A percentile compares a stretch with the other conserved stretches of the same genome.
Evolutionary conservation across 2,113 vertebrate species (phyloP).

Genomic region (Scopus umbretta): DNA sequence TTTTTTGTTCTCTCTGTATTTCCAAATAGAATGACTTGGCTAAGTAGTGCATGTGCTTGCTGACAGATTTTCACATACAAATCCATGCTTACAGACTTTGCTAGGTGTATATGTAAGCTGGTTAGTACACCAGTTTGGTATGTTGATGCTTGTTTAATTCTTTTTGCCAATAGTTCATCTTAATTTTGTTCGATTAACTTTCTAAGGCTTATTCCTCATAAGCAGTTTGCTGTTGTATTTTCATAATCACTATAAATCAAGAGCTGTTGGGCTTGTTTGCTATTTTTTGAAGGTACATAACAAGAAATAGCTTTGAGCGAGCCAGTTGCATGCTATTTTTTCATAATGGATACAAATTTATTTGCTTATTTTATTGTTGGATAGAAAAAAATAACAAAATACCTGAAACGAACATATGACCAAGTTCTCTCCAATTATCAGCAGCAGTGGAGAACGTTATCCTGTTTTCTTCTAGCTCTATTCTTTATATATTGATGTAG

Average conservation of each 20-base stretch:
- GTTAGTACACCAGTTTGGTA: not conserved
- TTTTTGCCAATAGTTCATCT: not conserved
- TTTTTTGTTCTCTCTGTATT: not conserved
- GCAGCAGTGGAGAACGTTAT: not conserved
- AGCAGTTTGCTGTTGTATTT: not conserved
- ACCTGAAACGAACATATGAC: not conserved
- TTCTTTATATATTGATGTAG: not conserved
- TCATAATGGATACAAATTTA: not conserved
- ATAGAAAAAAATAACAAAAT: not conserved
- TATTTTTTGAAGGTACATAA: not conserved
- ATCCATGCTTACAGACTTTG: not conserved
- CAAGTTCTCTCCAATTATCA: not conserved
- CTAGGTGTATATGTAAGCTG: not conserved
- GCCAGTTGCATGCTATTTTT: not conserved
- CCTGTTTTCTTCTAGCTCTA: not conserved
- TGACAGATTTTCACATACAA: not conserved
- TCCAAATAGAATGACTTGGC: not conserved
- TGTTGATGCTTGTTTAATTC: not conserved
- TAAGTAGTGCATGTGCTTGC: not conserved
- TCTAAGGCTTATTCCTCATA: not conserved
- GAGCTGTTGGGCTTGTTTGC: not conserved
- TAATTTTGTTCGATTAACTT: not conserved
- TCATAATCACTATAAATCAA: not conserved
- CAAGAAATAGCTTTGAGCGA: not conserved
- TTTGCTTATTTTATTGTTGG: not conserved